Conservation (phyloP, 2,888 invertebrate species). For the Saturnia pavonia region DNA sequence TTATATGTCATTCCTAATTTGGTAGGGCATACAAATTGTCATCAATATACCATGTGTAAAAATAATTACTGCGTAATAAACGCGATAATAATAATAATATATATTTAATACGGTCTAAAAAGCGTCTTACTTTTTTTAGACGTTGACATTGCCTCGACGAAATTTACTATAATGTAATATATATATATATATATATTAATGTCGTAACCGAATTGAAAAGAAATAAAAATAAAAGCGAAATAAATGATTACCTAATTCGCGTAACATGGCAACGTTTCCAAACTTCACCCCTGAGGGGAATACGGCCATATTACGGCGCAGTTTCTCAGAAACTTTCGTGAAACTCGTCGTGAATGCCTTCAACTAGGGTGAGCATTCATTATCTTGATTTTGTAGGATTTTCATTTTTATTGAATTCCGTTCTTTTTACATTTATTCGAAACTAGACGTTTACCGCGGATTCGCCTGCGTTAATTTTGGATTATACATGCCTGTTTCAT, state of each 20-base stretch:
- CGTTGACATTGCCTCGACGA: neutral
- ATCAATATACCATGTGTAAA: too few relatives aligned
- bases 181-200: too few relatives aligned
- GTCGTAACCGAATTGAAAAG: constrained; percentile 23
- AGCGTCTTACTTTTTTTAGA: too few relatives aligned
- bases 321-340: constrained; percentile 56
- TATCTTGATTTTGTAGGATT: constrained; percentile 20
- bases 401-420: constrained; percentile 20
- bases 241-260: constrained; percentile 67
- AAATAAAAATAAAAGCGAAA: constrained; percentile 44
- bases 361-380: constrained; percentile 4
- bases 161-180: neutral
- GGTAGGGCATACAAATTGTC: too few relatives aligned
- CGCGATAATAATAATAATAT: too few relatives aligned
- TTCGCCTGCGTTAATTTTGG: too few relatives aligned
- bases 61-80: too few relatives aligned
- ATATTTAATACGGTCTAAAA: too few relatives aligned
- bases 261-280: constrained; percentile 53
- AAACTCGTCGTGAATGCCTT: constrained; percentile 41
- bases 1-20: too few relatives aligned
- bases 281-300: constrained; percentile 40
- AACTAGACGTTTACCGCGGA: too few relatives aligned
- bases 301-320: constrained; percentile 47
- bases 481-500: too few relatives aligned
- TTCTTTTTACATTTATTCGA: neutral